Evolutionary conservation across 2,113 vertebrate species (phyloP).

Genomic region (Etheostoma cragini): DNA sequence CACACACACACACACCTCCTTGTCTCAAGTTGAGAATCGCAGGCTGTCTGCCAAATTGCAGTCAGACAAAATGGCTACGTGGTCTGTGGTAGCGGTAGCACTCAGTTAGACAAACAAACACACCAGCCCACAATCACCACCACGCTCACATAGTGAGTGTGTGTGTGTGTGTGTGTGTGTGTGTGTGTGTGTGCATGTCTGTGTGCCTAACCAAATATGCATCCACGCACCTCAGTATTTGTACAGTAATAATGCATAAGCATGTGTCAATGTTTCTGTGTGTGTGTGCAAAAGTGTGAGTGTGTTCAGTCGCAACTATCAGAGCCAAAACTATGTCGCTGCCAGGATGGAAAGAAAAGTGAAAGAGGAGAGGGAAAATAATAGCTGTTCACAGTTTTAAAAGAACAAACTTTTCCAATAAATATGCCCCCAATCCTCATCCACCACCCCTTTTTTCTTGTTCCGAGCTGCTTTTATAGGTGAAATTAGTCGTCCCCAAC

Average conservation of each 20-base stretch:
- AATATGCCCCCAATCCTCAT: slow-evolving; percentile 66
- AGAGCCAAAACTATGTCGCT: slow-evolving; percentile 46
- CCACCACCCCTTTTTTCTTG: slow-evolving; percentile 70
- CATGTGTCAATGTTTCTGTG: slow-evolving; percentile 34
- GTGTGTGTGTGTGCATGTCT: slow-evolving; percentile 31
- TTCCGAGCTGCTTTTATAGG: slow-evolving; percentile 75
- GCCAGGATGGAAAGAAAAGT: slow-evolving; percentile 69
- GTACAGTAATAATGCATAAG: slow-evolving; percentile 25
- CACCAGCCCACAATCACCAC: slow-evolving; percentile 50
- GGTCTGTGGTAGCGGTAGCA: slow-evolving; percentile 69
- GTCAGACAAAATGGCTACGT: slow-evolving; percentile 68
- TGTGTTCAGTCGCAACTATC: slow-evolving; percentile 29
- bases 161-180: slow-evolving; percentile 37
- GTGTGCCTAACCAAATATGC: slow-evolving; percentile 27
- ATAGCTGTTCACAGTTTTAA: slow-evolving; percentile 74
- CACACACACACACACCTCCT: slow-evolving; percentile 39
- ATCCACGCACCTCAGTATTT: slow-evolving; percentile 23
- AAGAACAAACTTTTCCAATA: slow-evolving; percentile 76
- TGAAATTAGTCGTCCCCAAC: slow-evolving; percentile 74
- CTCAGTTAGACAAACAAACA: slow-evolving; percentile 76
- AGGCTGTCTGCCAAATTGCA: slow-evolving; percentile 67
- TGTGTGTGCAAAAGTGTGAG: slow-evolving; percentile 32
- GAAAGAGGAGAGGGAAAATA: slow-evolving; percentile 74
- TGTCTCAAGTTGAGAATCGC: slow-evolving; percentile 46
- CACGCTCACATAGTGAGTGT: slow-evolving; percentile 26